Base-by-base conservation (phyloP, 1,140 invertebrate genomes). In the Lysiphlebus fabarum region DNA sequence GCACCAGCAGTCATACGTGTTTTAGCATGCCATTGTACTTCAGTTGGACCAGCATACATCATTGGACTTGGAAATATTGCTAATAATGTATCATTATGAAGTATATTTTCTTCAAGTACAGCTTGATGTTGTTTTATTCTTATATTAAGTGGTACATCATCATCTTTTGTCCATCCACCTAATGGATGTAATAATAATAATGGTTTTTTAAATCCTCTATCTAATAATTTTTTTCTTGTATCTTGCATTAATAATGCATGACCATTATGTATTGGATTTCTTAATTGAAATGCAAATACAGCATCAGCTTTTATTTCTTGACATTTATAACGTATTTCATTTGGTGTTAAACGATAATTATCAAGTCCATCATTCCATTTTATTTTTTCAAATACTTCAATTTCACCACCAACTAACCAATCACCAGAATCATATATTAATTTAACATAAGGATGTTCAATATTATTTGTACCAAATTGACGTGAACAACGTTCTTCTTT, bases 1-100 rank as follows among this genome's bases (percentile, higher is more conserved):
- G 95, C 95, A 0, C 97, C 97, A 11, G 96, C 93, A 65, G 90
- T 90, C 89, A 99, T 92, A 61, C 97, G 83, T 0, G 96, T 91
- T 76, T 98, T 98, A 0, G 96, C 96, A 81, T 99, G 97, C 97
- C 97, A 99, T 78, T 99, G 97, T 49, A 51, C 90, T 84, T 99
- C 97, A 45, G 95, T 96, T 12, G 97, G 97, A 10, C 98, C 98
- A 26, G 96, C 98, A 78, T 99, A 99, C 88, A 96, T 90, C 98
- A 99, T 99, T 1, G 98, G 98, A 61, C 96, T 98, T 0, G 98
- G 98, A 79, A 99, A 99, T 67, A 99, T 98, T 2, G 98, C 96
- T 49, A 99, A 78, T 11, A 99, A 85, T 8, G 98, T 99, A n/a
- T 86, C 86, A n/a, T 87, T 80, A 9, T 87, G 83, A 38, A 99